Conservation (phyloP, 2,888 invertebrate genomes). For the Pristionchus arcanus region DNA sequence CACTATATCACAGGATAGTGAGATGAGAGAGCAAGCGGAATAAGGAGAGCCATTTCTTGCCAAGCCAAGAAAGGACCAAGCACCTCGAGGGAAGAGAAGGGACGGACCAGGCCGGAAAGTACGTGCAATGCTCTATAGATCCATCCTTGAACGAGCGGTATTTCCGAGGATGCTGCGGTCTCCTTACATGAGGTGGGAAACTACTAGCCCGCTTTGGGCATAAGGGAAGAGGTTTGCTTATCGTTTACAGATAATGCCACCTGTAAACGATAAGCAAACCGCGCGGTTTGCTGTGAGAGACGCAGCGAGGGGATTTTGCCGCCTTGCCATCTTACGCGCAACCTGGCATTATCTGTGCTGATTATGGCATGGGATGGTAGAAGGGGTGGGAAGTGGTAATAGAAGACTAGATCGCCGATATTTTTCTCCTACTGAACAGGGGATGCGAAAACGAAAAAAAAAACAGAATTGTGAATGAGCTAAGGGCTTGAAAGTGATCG, state of each 20-base stretch:
- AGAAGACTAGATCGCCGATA: no score
- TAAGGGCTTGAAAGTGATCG: background rate
- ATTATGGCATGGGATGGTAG: constrained; percentile 8
- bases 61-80: background rate
- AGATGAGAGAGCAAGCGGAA: background rate
- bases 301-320: background rate
- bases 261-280: background rate
- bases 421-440: background rate
- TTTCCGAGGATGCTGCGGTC: no score
- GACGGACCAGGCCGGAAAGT: no score
- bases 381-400: background rate
- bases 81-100: no score
- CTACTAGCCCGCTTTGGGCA: no score
- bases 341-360: background rate
- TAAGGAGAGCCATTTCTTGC: background rate
- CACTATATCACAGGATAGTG: no score
- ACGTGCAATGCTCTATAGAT: no score
- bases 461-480: background rate
- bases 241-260: no score
- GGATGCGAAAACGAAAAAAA: background rate
- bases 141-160: no score
- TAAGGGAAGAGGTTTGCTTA: no score
- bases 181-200: no score
- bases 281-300: background rate
- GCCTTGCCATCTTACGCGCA: background rate